Percentiles rank a stretch among this genome's conserved stretches.
phyloP scores from a whole-genome alignment of 2,113 vertebrate genomes.

The Choloepus hoffmanni region DNA sequence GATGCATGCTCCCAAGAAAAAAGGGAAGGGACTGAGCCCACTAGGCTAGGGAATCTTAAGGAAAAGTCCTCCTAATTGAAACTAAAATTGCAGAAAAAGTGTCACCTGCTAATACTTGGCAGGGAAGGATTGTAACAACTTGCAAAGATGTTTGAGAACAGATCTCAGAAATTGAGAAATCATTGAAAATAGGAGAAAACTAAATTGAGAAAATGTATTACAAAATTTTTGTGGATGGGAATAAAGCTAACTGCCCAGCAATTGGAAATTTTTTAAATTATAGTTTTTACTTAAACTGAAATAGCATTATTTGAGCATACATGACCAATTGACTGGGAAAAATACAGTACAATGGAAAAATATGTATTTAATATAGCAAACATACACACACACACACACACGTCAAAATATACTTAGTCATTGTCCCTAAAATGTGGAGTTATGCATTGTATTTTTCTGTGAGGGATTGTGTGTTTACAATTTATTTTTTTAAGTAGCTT shows the following conservation, averaged over 20 bases:
- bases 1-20: background rate
- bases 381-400: background rate
- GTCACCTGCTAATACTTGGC: background rate
- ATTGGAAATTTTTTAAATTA: background rate
- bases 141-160: background rate
- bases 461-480: background rate
- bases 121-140: background rate
- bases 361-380: too few species aligned
- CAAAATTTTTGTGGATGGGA: background rate
- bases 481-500: background rate
- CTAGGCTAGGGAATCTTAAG: background rate
- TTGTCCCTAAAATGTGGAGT: background rate
- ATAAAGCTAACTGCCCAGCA: background rate
- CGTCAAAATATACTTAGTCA: background rate
- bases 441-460: background rate
- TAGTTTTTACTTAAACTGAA: background rate
- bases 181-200: background rate
- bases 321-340: background rate
- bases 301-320: background rate
- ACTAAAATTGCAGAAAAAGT: background rate
- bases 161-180: background rate
- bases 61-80: background rate
- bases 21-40: background rate
- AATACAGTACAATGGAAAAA: background rate
- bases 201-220: background rate